These are phyloP conservation scores for Cinara cedri DNA, from an alignment of 2,888 invertebrate genomes.

Conservation along the genomic window DNA sequence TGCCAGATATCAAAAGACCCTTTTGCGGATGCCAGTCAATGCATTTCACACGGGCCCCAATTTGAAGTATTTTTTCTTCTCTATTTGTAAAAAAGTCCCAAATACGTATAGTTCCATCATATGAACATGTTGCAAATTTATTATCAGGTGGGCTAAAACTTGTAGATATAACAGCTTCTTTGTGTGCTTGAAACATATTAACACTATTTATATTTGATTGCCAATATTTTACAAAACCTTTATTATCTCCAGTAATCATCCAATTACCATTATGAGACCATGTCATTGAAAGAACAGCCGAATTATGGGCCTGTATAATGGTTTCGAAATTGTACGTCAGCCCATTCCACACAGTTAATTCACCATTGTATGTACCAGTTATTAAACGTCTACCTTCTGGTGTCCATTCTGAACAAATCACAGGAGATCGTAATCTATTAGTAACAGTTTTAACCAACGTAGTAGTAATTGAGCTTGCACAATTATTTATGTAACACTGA, in stretches of 20 bases:
- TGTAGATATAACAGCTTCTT: slow-evolving; percentile 98
- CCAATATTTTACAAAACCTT: slow-evolving; percentile 99
- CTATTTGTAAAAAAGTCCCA: slow-evolving; percentile 98
- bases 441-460: slow-evolving; percentile 98
- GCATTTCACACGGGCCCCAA: slow-evolving; percentile 98
- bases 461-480: slow-evolving; percentile 93
- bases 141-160: slow-evolving; percentile 99
- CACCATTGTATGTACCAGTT: slow-evolving; percentile 98
- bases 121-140: slow-evolving; percentile 99
- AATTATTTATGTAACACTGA: slow-evolving; percentile 90
- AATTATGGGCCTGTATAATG: slow-evolving; percentile 99
- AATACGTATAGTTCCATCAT: slow-evolving; percentile 97
- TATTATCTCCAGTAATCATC: slow-evolving; percentile 99
- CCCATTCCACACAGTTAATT: slow-evolving; percentile 99
- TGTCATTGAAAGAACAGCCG: slow-evolving; percentile 96
- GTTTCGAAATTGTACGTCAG: slow-evolving; percentile 99
- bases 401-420: slow-evolving; percentile 99
- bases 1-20: slow-evolving; percentile 94
- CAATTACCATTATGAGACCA: slow-evolving; percentile 99
- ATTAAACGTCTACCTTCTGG: slow-evolving; percentile 97
- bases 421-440: slow-evolving; percentile 99
- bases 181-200: slow-evolving; percentile 99
- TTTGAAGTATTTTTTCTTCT: slow-evolving; percentile 91
- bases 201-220: slow-evolving; percentile 99
- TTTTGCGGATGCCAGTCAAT: slow-evolving; percentile 99